Evolutionary conservation across 2,113 vertebrate genomes (phyloP).

Genomic region (Nanorana parkeri): DNA sequence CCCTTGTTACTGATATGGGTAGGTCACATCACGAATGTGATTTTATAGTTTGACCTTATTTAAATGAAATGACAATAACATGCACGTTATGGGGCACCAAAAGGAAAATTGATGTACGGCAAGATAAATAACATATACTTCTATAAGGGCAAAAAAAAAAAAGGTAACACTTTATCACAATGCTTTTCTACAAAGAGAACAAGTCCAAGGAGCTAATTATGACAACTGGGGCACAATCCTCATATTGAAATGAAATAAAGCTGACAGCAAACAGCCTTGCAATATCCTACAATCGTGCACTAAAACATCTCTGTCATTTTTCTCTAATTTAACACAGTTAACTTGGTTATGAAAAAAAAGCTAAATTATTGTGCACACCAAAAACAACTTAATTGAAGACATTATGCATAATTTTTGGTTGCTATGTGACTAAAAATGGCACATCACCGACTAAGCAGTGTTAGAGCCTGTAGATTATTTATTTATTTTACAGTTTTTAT

Average conservation of each 20-base stretch:
- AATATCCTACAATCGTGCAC: neutral
- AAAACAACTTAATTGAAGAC: slow-evolving; percentile 48
- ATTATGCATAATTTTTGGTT: slow-evolving; percentile 45
- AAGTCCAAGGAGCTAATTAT: neutral
- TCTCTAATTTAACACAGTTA: slow-evolving; percentile 35
- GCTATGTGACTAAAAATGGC: slow-evolving; percentile 47
- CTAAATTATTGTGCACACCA: slow-evolving; percentile 37
- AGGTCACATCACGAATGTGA: no score
- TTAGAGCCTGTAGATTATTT: neutral
- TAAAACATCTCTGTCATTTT: neutral
- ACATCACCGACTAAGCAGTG: slow-evolving; percentile 21
- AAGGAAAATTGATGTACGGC: neutral
- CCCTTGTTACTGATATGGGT: no score
- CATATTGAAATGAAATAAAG: slow-evolving; percentile 2
- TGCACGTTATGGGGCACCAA: no score
- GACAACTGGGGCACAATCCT: neutral
- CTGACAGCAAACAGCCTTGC: neutral
- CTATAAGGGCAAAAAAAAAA: neutral
- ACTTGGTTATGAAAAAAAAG: slow-evolving; percentile 33
- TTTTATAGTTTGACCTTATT: no score
- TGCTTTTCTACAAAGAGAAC: neutral
- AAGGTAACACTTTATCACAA: neutral
- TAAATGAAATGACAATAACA: no score
- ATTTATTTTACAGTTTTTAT: neutral
- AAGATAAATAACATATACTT: neutral